A percentile compares a stretch with the other conserved stretches of the same genome.
These are phyloP conservation scores for Phthorimaea operculella DNA, from an alignment of 1,140 invertebrate genomes.

Conservation along the genomic window DNA sequence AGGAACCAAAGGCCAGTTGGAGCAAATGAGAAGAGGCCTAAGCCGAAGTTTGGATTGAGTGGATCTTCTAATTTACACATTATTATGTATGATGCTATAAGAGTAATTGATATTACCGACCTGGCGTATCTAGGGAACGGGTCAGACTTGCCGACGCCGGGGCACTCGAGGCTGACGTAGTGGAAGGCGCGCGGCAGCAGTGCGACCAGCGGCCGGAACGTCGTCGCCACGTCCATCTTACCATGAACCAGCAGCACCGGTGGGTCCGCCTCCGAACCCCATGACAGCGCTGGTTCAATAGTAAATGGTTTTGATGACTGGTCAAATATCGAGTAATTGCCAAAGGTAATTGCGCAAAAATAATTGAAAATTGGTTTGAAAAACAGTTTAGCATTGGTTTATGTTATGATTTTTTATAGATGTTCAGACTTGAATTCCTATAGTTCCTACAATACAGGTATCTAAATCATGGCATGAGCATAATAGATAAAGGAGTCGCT, in stretches of 20 bases:
- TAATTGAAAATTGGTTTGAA: too few relatives aligned
- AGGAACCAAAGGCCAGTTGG: too few relatives aligned
- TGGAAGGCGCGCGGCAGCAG: slow-evolving; percentile 30
- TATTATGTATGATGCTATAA: too few relatives aligned
- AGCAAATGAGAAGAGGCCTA: too few relatives aligned
- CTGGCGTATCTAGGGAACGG: slow-evolving; percentile 26
- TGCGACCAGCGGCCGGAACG: slow-evolving; percentile 30
- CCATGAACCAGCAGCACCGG: slow-evolving; percentile 39
- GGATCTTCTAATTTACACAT: too few relatives aligned
- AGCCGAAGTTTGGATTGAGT: too few relatives aligned
- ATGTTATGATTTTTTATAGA: background rate
- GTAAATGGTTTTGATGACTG: background rate
- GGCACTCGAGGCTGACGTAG: slow-evolving; percentile 40
- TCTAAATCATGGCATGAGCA: too few relatives aligned
- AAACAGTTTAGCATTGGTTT: background rate
- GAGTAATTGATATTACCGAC: too few relatives aligned
- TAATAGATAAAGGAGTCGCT: too few relatives aligned
- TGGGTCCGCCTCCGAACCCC: slow-evolving; percentile 29
- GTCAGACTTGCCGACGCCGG: slow-evolving; percentile 39
- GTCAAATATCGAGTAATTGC: background rate
- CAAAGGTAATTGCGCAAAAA: background rate
- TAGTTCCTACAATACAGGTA: too few relatives aligned
- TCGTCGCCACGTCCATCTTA: slow-evolving; percentile 29
- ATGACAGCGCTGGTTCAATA: slow-evolving; percentile 28
- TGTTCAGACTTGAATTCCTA: too few relatives aligned